These are phyloP conservation scores for Suncus etruscus DNA, from an alignment of 2,113 vertebrate genomes.

Conservation along the genomic window DNA sequence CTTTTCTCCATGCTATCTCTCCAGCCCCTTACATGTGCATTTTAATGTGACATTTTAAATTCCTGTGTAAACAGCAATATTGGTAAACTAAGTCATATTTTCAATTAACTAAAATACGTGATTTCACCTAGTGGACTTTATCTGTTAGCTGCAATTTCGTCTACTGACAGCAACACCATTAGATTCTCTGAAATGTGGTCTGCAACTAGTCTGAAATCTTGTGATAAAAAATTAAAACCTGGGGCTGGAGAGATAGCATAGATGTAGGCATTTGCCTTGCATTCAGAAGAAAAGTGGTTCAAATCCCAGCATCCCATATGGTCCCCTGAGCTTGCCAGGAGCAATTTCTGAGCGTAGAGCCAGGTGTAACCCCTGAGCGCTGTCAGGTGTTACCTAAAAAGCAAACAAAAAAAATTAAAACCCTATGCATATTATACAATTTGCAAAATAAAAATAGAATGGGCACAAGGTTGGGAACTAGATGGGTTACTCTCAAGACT, in stretches of 20 bases:
- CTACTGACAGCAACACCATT: not conserved
- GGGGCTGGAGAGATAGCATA: too few relatives aligned
- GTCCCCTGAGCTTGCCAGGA: too few relatives aligned
- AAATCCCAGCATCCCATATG: too few relatives aligned
- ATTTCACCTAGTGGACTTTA: conserved; percentile 18
- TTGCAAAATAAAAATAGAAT: conserved; percentile 47
- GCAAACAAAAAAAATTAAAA: conserved; percentile 12
- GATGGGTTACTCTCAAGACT: not conserved
- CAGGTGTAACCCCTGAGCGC: too few relatives aligned
- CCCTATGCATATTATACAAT: not conserved
- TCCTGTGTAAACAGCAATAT: conserved; percentile 48
- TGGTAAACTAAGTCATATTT: conserved; percentile 37
- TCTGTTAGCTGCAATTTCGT: conserved; percentile 48
- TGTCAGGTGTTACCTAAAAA: too few relatives aligned
- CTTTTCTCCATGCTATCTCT: too few relatives aligned
- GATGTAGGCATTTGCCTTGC: too few relatives aligned
- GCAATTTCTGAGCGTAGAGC: too few relatives aligned
- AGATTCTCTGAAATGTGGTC: not conserved
- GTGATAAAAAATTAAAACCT: too few relatives aligned
- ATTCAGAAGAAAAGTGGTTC: too few relatives aligned
- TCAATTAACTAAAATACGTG: conserved; percentile 52
- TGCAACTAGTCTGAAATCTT: conserved; percentile 32
- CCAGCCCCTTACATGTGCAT: too few relatives aligned
- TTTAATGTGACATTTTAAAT: conserved; percentile 54
- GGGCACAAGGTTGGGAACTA: not conserved